These are phyloP conservation scores for Drosophila phalerata DNA, from an alignment of 2,888 invertebrate species.

Conservation along the genomic window DNA sequence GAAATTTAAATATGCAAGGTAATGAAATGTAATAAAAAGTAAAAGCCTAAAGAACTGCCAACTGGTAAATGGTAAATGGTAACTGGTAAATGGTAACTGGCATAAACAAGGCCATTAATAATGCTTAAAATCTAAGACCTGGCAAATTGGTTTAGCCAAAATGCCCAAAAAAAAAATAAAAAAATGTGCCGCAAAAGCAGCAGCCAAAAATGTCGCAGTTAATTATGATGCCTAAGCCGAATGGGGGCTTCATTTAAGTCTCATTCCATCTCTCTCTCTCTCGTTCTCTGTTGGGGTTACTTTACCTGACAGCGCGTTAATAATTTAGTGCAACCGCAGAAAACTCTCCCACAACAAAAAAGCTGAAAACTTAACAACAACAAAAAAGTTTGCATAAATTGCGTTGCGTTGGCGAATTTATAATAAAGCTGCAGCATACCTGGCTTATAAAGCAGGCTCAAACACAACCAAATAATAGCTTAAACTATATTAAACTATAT, in stretches of 20 bases:
- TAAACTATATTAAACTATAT: conserved; percentile 51
- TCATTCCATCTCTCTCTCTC: neutral
- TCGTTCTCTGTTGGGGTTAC: neutral
- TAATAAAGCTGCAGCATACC: neutral
- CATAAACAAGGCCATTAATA: conserved; percentile 63
- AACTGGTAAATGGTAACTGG: conserved; percentile 25
- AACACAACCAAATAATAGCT: conserved; percentile 48
- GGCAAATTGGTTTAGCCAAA: conserved; percentile 75
- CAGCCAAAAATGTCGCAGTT: conserved; percentile 69
- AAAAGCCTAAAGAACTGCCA: conserved; percentile 31
- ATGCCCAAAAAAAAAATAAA: conserved; percentile 19
- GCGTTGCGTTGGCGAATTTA: neutral
- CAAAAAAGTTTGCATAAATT: conserved; percentile 1
- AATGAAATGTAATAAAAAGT: conserved; percentile 55
- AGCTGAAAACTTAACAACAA: conserved; percentile 6
- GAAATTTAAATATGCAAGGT: conserved; percentile 57
- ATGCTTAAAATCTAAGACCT: conserved; percentile 79
- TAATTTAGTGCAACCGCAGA: conserved; percentile 39
- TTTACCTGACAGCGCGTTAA: conserved; percentile 19
- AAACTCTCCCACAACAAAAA: conserved; percentile 10
- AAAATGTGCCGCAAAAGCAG: conserved; percentile 48
- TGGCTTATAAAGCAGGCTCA: neutral
- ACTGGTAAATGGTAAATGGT: conserved; percentile 12
- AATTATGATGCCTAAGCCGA: conserved; percentile 70
- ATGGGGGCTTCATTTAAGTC: conserved; percentile 15